Conservation (phyloP, 2,113 vertebrate species). For the Calidris pygmaea region DNA sequence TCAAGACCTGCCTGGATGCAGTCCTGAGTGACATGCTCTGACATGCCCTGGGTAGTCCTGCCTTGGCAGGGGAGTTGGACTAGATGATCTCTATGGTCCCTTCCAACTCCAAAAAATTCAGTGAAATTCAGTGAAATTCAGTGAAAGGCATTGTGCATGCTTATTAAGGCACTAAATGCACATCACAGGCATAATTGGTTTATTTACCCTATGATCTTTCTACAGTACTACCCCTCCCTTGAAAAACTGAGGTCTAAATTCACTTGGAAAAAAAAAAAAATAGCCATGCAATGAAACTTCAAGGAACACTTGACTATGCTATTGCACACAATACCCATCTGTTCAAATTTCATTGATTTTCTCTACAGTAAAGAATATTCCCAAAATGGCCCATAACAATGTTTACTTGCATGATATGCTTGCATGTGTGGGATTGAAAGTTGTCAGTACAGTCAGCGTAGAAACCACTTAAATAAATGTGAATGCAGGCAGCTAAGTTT, state of each 20-base stretch:
- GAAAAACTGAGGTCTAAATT: not conserved
- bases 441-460: not conserved
- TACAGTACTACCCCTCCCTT: not conserved
- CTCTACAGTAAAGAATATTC: not conserved
- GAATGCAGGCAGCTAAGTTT: not conserved
- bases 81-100: too few relatives aligned
- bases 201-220: not conserved
- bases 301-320: not conserved
- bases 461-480: not conserved
- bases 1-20: too few relatives aligned
- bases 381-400: not conserved
- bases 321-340: not conserved
- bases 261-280: not conserved
- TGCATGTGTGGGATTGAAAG: not conserved
- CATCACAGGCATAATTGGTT: not conserved
- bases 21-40: too few relatives aligned
- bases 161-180: not conserved
- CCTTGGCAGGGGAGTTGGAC: too few relatives aligned
- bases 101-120: too few relatives aligned
- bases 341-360: not conserved
- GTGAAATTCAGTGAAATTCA: too few relatives aligned
- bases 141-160: fast-evolving
- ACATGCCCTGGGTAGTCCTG: too few relatives aligned
- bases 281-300: not conserved
- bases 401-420: not conserved